Conservation (phyloP, 30 jellyfish, hydroid and myxozoan genomes). For the Cassiopea xamachana region DNA sequence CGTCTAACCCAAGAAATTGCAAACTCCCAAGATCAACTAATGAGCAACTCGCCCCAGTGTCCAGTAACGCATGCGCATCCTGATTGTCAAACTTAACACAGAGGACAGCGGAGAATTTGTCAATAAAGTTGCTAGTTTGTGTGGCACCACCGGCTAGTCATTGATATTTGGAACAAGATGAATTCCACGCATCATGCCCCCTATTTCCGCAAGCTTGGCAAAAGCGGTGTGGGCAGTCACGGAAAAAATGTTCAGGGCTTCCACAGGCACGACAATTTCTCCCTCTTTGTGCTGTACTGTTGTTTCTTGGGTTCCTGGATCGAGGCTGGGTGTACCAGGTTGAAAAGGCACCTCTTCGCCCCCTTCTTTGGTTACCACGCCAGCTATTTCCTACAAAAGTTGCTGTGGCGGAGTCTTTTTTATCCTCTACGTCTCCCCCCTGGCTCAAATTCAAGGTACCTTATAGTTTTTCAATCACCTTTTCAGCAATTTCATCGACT, state of each 20-base stretch:
- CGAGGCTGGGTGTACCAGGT: conserved; percentile 4
- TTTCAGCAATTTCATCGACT: neutral
- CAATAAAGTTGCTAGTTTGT: neutral
- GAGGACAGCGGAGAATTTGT: conserved; percentile 29
- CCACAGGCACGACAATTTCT: conserved; percentile 51
- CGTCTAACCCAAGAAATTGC: conserved; percentile 7
- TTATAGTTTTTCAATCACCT: neutral
- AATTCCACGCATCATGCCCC: conserved; percentile 56
- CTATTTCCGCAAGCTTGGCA: conserved; percentile 54
- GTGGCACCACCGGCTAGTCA: conserved; percentile 26
- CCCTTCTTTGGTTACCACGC: conserved; percentile 13
- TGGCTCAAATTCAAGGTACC: neutral
- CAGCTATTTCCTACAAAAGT: conserved; percentile 6
- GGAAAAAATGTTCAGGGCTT: conserved; percentile 55
- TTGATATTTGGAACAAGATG: conserved; percentile 43
- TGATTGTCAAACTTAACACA: conserved; percentile 1
- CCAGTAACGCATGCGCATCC: conserved; percentile 16
- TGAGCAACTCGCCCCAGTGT: conserved; percentile 69
- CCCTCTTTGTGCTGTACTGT: conserved; percentile 6
- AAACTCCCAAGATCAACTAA: conserved; percentile 40
- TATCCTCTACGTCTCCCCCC: neutral
- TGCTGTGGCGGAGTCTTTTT: neutral
- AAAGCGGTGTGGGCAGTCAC: conserved; percentile 54
- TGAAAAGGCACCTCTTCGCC: conserved; percentile 7
- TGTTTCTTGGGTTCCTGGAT: neutral